Base-by-base conservation (phyloP, 2,113 vertebrate species). In the Albula goreensis region DNA sequence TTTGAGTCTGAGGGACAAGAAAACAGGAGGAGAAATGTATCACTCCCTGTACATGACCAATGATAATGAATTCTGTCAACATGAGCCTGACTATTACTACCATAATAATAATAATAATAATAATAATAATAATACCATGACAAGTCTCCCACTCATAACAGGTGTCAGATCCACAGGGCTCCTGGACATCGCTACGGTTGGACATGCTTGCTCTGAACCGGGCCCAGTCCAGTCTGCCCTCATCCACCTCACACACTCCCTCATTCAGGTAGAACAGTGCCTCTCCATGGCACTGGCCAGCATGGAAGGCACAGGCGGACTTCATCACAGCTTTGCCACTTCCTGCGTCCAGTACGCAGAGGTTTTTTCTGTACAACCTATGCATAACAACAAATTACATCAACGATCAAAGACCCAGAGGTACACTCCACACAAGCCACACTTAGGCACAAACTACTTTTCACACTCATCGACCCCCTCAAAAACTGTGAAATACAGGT, bases 81-180 rank as follows among this genome's bases (percentile, higher is more conserved):
- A 41, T 41, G 31, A 41, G 31, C 31, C 31, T 41, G 31, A 49
- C 1, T 15, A 49, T 48, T 19, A 50, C 41, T 50, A 49, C 10
- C 22, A 25, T 79, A 79, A 50, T 50, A 79, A 49, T 50, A 48
- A 49, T 49, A 15, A 49, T 79, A 79, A 79, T 50, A 82, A 25
- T 19, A 53, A 53, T 10, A 53, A 82, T 12, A 57, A 56, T 25
- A 52, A 89, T 93, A 99, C 98, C 96, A 90, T 94, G 90, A 89
- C 98, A 99, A 12, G 90, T 95, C 86, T 99, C 98, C 98, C 98
- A 99, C 50, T 97, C 97, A 0, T 97, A 98, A 88, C 98, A 98
- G 25, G 91, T 96, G 90, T 98, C 94, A 6, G 95, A 94, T 48
- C 91, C 96, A 31, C 98, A 99, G 8, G 95, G 77, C 80, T 93